Evolutionary conservation across 2,888 invertebrate species (phyloP).

Genomic region (Myathropa florea): DNA sequence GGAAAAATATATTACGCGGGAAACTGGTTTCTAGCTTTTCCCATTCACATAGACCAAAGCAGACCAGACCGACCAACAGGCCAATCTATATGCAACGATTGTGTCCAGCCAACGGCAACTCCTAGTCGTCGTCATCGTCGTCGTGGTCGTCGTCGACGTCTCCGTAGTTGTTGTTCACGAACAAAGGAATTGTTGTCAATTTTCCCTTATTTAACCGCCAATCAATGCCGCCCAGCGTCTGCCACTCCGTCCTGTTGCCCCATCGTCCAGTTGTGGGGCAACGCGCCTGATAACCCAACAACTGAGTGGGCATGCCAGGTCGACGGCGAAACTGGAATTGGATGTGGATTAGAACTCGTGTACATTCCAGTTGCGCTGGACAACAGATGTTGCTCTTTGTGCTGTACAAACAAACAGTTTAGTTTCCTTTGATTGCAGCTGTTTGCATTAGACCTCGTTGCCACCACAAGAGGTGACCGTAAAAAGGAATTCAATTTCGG

Average conservation of each 20-base stretch:
- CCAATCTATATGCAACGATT: conserved; percentile 37
- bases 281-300: conserved; percentile 33
- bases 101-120: conserved; percentile 30
- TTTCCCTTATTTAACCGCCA: conserved; percentile 68
- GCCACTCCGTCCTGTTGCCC: conserved; percentile 45
- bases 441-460: background rate
- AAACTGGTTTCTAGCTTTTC: conserved; percentile 65
- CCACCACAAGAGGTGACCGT: background rate
- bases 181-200: conserved; percentile 71
- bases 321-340: conserved; percentile 43
- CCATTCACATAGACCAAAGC: conserved; percentile 50
- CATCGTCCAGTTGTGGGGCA: background rate
- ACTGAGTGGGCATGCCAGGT: conserved; percentile 43
- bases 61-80: conserved; percentile 7
- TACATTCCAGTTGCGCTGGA: conserved; percentile 44
- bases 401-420: conserved; percentile 27
- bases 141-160: conserved; percentile 11
- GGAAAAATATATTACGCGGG: conserved; percentile 53
- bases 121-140: conserved; percentile 20
- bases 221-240: conserved; percentile 65
- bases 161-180: conserved; percentile 43
- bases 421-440: conserved; percentile 10
- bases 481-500: conserved; percentile 31
- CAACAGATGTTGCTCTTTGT: conserved; percentile 67
- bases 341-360: conserved; percentile 66